Conservation (phyloP, 2,888 invertebrate species). For the Cheilosia grossa region DNA sequence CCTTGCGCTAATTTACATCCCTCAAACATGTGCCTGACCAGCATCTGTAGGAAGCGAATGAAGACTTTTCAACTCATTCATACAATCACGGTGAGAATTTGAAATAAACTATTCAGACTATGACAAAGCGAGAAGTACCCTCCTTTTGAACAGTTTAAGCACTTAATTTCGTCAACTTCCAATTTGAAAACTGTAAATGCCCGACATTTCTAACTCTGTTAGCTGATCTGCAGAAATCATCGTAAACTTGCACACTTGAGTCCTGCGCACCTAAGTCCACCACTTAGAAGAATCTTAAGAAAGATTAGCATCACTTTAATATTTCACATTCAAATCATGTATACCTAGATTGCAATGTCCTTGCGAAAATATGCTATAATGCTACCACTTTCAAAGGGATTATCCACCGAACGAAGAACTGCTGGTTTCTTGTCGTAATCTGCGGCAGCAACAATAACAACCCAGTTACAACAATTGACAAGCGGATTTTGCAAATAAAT, state of each 20-base stretch:
- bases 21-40: too few species aligned
- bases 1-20: too few species aligned
- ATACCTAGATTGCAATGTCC: slow-evolving; percentile 12
- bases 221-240: background rate
- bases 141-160: background rate
- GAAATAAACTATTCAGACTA: too few species aligned
- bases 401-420: slow-evolving; percentile 39
- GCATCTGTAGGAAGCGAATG: too few species aligned
- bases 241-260: background rate
- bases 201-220: background rate
- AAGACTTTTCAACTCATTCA: too few species aligned
- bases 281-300: background rate
- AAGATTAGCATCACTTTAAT: slow-evolving; percentile 1
- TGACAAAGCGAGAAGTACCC: too few species aligned
- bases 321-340: background rate
- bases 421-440: slow-evolving; percentile 43
- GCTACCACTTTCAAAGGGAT: slow-evolving; percentile 41
- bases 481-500: slow-evolving; percentile 64
- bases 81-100: too few species aligned
- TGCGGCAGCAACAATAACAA: slow-evolving; percentile 34
- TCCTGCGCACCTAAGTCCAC: background rate
- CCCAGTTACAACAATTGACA: slow-evolving; percentile 44
- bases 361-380: slow-evolving; percentile 44
- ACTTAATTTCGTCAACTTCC: background rate
- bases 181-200: background rate